Percentiles rank a stretch among this genome's conserved stretches.
Conservation (phyloP, 2,113 vertebrate species). For the Tyto alba region DNA sequence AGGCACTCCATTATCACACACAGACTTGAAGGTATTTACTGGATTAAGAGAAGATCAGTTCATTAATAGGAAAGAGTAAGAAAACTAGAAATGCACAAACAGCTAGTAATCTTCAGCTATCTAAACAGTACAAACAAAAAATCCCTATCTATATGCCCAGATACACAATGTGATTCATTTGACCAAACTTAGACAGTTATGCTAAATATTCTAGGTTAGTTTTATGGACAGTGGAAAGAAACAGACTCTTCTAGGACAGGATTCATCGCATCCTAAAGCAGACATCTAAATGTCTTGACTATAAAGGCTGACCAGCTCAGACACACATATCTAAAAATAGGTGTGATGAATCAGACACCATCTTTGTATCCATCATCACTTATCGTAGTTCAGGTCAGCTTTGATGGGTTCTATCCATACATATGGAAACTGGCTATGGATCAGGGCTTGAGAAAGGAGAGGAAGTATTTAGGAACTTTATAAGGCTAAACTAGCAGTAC, state of each 20-base stretch:
- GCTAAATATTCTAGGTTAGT: neutral
- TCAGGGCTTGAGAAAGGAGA: neutral
- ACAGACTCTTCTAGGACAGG: neutral
- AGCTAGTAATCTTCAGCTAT: neutral
- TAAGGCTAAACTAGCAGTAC: neutral
- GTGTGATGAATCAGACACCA: neutral
- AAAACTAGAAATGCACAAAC: neutral
- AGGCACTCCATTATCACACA: neutral
- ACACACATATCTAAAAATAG: neutral
- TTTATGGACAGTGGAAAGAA: neutral
- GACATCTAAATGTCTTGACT: neutral
- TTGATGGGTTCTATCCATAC: neutral
- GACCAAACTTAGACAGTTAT: neutral
- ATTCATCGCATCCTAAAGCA: neutral
- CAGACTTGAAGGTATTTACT: neutral
- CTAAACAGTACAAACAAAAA: neutral
- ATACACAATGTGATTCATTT: neutral
- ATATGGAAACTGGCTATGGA: neutral
- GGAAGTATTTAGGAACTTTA: neutral
- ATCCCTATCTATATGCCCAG: neutral
- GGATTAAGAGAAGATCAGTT: neutral
- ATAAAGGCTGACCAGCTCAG: neutral
- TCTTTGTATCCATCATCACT: neutral
- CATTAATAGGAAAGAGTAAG: neutral
- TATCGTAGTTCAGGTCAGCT: neutral